These are phyloP conservation scores for Frieseomelitta varia DNA, from an alignment of 1,140 invertebrate genomes.

Conservation along the genomic window DNA sequence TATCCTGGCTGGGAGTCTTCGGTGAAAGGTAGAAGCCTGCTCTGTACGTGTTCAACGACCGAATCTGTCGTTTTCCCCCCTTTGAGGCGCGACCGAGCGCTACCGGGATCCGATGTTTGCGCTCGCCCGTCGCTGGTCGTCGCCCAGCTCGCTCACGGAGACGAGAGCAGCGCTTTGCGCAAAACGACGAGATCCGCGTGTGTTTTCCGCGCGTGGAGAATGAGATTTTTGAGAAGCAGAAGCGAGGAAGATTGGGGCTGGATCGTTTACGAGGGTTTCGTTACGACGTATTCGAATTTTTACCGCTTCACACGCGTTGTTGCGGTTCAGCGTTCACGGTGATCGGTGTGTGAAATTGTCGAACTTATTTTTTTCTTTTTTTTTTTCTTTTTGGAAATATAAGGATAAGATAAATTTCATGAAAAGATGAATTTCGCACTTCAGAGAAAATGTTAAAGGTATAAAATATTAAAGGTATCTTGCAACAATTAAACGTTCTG, in stretches of 20 bases:
- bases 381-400: too few species aligned
- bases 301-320: background rate
- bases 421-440: too few species aligned
- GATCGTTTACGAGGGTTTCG: too few species aligned
- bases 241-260: too few species aligned
- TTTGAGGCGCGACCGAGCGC: conserved; percentile 23
- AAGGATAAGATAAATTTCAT: too few species aligned
- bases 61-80: conserved; percentile 42
- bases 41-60: conserved; percentile 59
- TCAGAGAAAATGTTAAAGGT: too few species aligned
- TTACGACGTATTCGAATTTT: background rate
- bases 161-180: conserved; percentile 25
- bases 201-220: conserved; percentile 4
- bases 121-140: background rate
- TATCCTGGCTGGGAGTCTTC: conserved; percentile 60
- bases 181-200: background rate
- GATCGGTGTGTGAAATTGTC: too few species aligned
- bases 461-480: too few species aligned
- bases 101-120: conserved; percentile 27
- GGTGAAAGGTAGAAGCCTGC: conserved; percentile 57
- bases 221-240: background rate
- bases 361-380: too few species aligned
- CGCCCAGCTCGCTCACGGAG: too few species aligned
- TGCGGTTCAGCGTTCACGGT: too few species aligned
- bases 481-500: too few species aligned